Base-by-base conservation (phyloP, 2,113 vertebrate genomes). In the Petromus typicus region DNA sequence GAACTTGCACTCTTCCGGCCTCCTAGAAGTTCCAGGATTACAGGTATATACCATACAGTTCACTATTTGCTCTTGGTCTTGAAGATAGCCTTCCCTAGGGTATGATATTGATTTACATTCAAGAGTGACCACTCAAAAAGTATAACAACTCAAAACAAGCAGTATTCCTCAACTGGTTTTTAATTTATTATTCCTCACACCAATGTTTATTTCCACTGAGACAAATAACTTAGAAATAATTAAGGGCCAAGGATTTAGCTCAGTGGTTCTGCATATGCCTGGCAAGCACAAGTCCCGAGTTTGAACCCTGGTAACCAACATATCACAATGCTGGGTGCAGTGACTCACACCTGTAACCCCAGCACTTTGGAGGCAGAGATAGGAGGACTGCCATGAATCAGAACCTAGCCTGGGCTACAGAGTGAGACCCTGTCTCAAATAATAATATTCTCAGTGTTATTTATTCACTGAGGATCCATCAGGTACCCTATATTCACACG, bases 171-270 rank as follows among this genome's bases (percentile, higher is more conserved):
- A 95, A 76, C 3, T 76, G 45, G 87, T 37, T 94, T 87, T 75
- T 88, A 76, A 59, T 91, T 96, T 91, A 91, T 34, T 87, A 87
- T 73, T 87, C 75, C 51, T 23, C 37, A 87, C 3, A 87, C 51
- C 76, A 92, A 71, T 83, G 34, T 76, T 54, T 89, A 64, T 30
- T 56, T 95, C 43, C 54, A 95, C 16, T 90, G 64, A 37, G 79
- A 37, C 25, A 79, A 79, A 67, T 81, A 95, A 64, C 9, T 88
- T 57, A 95, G 57, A 89, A 96, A 48, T 66, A 64, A 79, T 56
- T 78, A n/a, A n/a, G n/a, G n/a, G n/a, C n/a, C n/a, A n/a, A n/a
- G n/a, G n/a, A n/a, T n/a, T n/a, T n/a, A n/a, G n/a, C n/a, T n/a
- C n/a, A n/a, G n/a, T n/a, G n/a, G n/a, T n/a, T n/a, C n/a, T n/a